Conservation (phyloP, 1,140 invertebrate species). For the Sminthurides bifidus region DNA sequence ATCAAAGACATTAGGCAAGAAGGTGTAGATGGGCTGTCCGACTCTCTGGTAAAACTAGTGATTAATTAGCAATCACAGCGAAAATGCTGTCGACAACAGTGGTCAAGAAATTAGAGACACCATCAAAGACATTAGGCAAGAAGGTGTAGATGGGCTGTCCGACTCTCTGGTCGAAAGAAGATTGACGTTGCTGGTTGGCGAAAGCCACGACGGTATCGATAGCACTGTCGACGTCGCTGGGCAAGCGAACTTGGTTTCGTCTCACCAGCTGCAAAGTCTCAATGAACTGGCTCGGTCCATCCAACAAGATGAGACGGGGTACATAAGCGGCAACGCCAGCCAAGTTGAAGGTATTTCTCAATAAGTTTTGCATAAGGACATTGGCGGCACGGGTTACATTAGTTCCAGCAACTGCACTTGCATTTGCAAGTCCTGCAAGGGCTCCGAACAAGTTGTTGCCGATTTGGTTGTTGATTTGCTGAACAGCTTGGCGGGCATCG, state of each 20-base stretch:
- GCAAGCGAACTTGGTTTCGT: constrained; percentile 30
- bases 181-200: constrained; percentile 27
- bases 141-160: constrained; percentile 22
- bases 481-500: constrained; percentile 27
- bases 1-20: constrained; percentile 29
- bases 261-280: constrained; percentile 29
- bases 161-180: constrained; percentile 23
- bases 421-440: constrained; percentile 23
- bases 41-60: constrained; percentile 6
- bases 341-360: constrained; percentile 28
- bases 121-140: constrained; percentile 20
- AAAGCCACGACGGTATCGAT: constrained; percentile 31
- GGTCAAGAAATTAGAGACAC: constrained; percentile 12
- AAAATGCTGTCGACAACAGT: constrained; percentile 8
- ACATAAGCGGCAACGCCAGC: constrained; percentile 30
- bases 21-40: constrained; percentile 25
- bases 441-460: constrained; percentile 26
- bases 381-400: constrained; percentile 26
- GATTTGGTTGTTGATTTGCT: constrained; percentile 16
- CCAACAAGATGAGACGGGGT: constrained; percentile 30
- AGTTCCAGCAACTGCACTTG: constrained; percentile 21
- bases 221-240: constrained; percentile 28
- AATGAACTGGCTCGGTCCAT: constrained; percentile 32
- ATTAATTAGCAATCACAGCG: constrained; percentile 2
- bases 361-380: constrained; percentile 24